A percentile compares a stretch with the other conserved stretches of the same genome.
Conservation (phyloP, 92 coral and sea anemone genomes). For the Paramuricea clavata region DNA sequence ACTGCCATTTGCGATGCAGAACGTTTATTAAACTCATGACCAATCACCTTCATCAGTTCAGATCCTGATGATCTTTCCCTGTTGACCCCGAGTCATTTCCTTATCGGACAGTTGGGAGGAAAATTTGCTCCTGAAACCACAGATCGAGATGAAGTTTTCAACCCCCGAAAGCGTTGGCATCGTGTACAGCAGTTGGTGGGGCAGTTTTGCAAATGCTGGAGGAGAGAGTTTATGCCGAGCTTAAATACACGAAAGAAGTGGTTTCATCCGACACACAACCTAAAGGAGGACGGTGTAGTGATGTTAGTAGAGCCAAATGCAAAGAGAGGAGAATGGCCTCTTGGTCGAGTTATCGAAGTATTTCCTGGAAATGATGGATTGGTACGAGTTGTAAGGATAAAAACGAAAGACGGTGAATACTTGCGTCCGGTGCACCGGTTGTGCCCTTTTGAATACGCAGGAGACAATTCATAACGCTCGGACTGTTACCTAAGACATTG, state of each 20-base stretch:
- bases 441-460: slow-evolving; percentile 62
- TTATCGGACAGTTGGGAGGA: slow-evolving; percentile 70
- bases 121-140: slow-evolving; percentile 70
- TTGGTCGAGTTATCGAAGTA: slow-evolving; percentile 55
- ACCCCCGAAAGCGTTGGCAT: slow-evolving; percentile 73
- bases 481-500: background rate
- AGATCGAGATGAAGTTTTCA: slow-evolving; percentile 25
- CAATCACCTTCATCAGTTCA: too few species aligned
- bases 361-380: slow-evolving; percentile 63
- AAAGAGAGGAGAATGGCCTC: slow-evolving; percentile 66
- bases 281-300: slow-evolving; percentile 69
- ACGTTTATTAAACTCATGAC: too few species aligned
- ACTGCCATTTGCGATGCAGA: too few species aligned
- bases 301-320: slow-evolving; percentile 60
- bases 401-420: slow-evolving; percentile 32
- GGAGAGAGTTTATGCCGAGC: slow-evolving; percentile 70
- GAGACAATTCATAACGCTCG: background rate
- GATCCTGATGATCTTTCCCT: too few species aligned
- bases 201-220: slow-evolving; percentile 71
- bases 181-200: slow-evolving; percentile 69
- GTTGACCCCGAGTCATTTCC: too few species aligned
- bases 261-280: slow-evolving; percentile 67
- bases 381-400: slow-evolving; percentile 55
- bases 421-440: slow-evolving; percentile 60
- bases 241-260: slow-evolving; percentile 66